Conservation (phyloP, 2,797 vertebrate species). For the Enteromius trimaculatus region DNA sequence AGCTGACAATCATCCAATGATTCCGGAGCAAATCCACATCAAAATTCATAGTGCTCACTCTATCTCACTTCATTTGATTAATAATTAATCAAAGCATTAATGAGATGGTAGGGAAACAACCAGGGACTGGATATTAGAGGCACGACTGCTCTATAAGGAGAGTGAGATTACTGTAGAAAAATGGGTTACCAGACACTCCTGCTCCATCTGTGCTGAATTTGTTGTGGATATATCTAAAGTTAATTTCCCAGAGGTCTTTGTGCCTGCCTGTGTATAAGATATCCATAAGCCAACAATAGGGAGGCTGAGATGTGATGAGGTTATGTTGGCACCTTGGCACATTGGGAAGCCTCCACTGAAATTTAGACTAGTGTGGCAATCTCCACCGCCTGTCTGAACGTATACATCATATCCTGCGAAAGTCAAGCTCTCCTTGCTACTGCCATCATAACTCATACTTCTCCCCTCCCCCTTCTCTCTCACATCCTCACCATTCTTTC, state of each 20-base stretch:
- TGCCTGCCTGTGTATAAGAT: conserved; percentile 43
- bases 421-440: conserved; percentile 50
- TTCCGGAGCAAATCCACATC: conserved; percentile 30
- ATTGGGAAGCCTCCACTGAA: conserved; percentile 46
- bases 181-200: conserved; percentile 32
- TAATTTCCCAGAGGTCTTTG: conserved; percentile 50
- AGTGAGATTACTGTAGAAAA: conserved; percentile 23
- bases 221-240: conserved; percentile 47
- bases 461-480: neutral
- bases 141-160: conserved; percentile 22
- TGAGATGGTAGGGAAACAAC: conserved; percentile 51
- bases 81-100: conserved; percentile 60
- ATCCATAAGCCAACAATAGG: conserved; percentile 48
- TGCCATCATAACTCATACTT: conserved; percentile 5
- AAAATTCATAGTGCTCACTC: conserved; percentile 43
- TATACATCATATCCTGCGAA: conserved; percentile 57
- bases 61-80: conserved; percentile 48
- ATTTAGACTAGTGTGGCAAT: conserved; percentile 59
- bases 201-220: conserved; percentile 27
- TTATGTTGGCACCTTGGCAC: conserved; percentile 47
- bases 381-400: conserved; percentile 50
- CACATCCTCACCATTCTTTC: neutral
- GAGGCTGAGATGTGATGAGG: conserved; percentile 50
- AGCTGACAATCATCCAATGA: conserved; percentile 29
- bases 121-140: conserved; percentile 45